phyloP scores from a whole-genome alignment of 2,113 vertebrate species.

The Taurulus bubalis region DNA sequence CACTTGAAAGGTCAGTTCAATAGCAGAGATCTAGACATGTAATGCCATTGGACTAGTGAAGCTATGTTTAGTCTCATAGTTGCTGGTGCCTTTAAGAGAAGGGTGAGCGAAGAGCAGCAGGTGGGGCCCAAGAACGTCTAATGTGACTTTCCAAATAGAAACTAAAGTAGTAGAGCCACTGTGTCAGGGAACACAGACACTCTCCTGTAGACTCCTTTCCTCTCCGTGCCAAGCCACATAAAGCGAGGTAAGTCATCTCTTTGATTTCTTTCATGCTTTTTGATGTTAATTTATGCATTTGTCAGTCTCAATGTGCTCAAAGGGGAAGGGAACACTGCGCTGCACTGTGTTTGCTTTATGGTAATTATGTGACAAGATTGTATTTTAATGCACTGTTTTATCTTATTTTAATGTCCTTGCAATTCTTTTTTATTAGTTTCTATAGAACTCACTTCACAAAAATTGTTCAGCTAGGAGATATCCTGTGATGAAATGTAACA shows the following conservation, averaged over 20 bases:
- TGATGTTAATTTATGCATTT: constrained; percentile 23
- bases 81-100: constrained; percentile 68
- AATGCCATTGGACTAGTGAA: constrained; percentile 17
- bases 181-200: constrained; percentile 37
- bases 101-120: constrained; percentile 21
- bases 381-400: constrained; percentile 11
- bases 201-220: not conserved
- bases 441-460: constrained; percentile 17
- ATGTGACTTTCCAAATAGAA: constrained; percentile 64
- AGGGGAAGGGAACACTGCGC: not conserved
- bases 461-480: constrained; percentile 23
- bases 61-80: constrained; percentile 61
- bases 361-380: not conserved
- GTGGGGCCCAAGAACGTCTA: constrained; percentile 29
- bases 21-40: not conserved
- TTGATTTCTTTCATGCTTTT: constrained; percentile 28
- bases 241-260: constrained; percentile 60
- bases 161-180: constrained; percentile 36
- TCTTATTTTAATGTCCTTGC: not conserved
- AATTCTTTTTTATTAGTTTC: not conserved
- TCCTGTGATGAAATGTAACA: constrained; percentile 59
- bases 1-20: not conserved
- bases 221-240: not conserved
- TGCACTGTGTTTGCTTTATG: constrained; percentile 4
- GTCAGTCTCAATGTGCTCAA: not conserved